Percentiles rank a stretch among this genome's conserved stretches.
Evolutionary conservation across 1,140 invertebrate species (phyloP).

Genomic region (Lysiphlebus fabarum): DNA sequence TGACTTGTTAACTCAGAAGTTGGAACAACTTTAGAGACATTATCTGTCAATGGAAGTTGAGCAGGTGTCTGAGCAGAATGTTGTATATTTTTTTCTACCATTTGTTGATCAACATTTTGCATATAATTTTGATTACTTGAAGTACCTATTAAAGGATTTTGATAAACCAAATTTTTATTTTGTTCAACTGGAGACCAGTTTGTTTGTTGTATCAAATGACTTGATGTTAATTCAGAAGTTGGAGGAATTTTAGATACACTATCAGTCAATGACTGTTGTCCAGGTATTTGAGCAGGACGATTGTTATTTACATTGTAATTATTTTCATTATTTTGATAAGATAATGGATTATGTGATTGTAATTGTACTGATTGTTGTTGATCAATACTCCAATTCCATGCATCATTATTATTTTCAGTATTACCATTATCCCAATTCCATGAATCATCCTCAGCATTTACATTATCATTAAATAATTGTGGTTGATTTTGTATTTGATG

Average conservation of each 20-base stretch:
- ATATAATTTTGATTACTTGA: too few relatives aligned
- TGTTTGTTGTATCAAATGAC: too few relatives aligned
- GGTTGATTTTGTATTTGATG: slow-evolving; percentile 28
- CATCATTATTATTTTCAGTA: slow-evolving; percentile 45
- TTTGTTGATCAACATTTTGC: slow-evolving; percentile 5
- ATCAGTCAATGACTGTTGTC: too few relatives aligned
- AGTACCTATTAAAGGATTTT: too few relatives aligned
- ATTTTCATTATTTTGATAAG: slow-evolving; percentile 40
- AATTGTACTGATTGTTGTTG: slow-evolving; percentile 38
- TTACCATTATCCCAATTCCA: slow-evolving; percentile 46
- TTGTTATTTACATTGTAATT: slow-evolving; percentile 44
- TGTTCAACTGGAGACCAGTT: too few relatives aligned
- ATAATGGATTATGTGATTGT: slow-evolving; percentile 24
- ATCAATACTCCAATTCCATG: slow-evolving; percentile 52
- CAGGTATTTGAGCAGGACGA: too few relatives aligned
- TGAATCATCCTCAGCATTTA: slow-evolving; percentile 28
- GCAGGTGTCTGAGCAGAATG: slow-evolving; percentile 4
- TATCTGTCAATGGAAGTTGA: too few relatives aligned
- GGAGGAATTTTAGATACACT: too few relatives aligned
- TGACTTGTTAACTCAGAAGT: too few relatives aligned
- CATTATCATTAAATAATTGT: slow-evolving; percentile 27
- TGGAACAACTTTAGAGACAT: too few relatives aligned
- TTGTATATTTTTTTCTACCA: slow-evolving; percentile 28
- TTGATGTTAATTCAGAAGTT: too few relatives aligned
- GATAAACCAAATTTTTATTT: too few relatives aligned